These are phyloP conservation scores for Labeo calbasu DNA, from an alignment of 2,797 vertebrate genomes.

Conservation along the genomic window DNA sequence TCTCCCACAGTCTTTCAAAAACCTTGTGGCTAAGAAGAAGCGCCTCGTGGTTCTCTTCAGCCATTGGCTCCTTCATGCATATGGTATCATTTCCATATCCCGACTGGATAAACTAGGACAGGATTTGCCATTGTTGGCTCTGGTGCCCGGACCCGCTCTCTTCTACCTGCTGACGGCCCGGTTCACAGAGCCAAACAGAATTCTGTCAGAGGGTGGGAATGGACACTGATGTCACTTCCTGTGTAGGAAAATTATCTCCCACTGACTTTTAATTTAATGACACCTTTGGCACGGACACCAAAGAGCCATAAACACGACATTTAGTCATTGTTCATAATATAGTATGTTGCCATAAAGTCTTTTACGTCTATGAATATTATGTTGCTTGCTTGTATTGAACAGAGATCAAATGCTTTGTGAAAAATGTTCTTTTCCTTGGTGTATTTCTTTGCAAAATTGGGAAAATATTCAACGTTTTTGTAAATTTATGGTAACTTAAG, in stretches of 20 bases:
- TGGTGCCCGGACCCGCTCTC: constrained; percentile 92
- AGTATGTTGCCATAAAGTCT: background rate
- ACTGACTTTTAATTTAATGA: background rate
- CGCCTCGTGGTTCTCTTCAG: constrained; percentile 94
- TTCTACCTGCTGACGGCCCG: constrained; percentile 94
- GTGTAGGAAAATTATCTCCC: background rate
- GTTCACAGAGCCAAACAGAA: constrained; percentile 93
- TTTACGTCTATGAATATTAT: constrained; percentile 1
- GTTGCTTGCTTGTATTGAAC: background rate
- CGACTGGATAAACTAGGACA: constrained; percentile 91
- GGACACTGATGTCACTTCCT: constrained; percentile 79
- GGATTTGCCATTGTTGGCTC: constrained; percentile 89
- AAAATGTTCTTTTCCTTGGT: background rate
- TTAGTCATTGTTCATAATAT: background rate
- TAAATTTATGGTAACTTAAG: background rate
- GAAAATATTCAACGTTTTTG: background rate
- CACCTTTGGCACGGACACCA: constrained; percentile 10
- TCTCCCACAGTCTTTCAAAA: constrained; percentile 86
- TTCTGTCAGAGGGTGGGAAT: constrained; percentile 90
- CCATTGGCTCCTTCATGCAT: constrained; percentile 96
- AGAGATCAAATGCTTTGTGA: background rate
- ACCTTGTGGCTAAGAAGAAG: constrained; percentile 93
- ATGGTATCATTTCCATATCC: constrained; percentile 97
- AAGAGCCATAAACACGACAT: constrained; percentile 18
- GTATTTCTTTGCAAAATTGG: background rate